Evolutionary conservation across 1,140 invertebrate species (phyloP).

Genomic region (Drosophila truncata): DNA sequence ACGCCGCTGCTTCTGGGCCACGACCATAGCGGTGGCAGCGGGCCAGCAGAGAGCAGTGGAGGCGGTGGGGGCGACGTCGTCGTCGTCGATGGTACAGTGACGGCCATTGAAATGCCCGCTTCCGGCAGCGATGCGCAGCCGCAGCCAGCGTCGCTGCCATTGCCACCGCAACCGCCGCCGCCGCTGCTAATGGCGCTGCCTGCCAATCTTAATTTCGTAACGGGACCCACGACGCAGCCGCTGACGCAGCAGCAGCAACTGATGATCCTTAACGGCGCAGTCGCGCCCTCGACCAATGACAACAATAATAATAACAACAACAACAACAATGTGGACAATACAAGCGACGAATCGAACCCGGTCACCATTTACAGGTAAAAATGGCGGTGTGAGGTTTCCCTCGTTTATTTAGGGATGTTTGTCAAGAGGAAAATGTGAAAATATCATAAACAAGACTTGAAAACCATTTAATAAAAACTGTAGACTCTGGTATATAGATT

Average conservation of each 20-base stretch:
- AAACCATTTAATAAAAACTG: too few species aligned
- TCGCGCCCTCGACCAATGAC: constrained; percentile 82
- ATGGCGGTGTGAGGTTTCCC: neutral
- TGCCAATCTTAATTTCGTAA: constrained; percentile 62
- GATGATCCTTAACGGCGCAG: constrained; percentile 29
- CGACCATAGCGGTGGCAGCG: constrained; percentile 34
- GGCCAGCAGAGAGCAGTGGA: constrained; percentile 7
- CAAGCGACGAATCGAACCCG: constrained; percentile 92
- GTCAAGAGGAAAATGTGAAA: too few species aligned
- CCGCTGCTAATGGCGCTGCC: constrained; percentile 65
- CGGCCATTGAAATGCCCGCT: constrained; percentile 37
- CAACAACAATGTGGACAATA: constrained; percentile 90
- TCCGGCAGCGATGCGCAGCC: constrained; percentile 9
- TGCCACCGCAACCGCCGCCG: constrained; percentile 26
- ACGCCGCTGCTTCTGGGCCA: constrained; percentile 70
- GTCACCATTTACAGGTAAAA: constrained; percentile 92
- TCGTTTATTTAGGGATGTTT: too few species aligned
- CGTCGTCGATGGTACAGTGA: constrained; percentile 19
- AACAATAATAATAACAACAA: constrained; percentile 86
- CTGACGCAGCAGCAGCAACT: constrained; percentile 23
- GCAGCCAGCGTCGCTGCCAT: constrained; percentile 26
- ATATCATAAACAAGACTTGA: too few species aligned
- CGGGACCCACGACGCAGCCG: constrained; percentile 51
- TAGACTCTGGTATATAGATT: too few species aligned
- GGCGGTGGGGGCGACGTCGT: constrained; percentile 5